These are phyloP conservation scores for Zootermopsis nevadensis DNA, from an alignment of 2,888 invertebrate genomes.

Conservation along the genomic window DNA sequence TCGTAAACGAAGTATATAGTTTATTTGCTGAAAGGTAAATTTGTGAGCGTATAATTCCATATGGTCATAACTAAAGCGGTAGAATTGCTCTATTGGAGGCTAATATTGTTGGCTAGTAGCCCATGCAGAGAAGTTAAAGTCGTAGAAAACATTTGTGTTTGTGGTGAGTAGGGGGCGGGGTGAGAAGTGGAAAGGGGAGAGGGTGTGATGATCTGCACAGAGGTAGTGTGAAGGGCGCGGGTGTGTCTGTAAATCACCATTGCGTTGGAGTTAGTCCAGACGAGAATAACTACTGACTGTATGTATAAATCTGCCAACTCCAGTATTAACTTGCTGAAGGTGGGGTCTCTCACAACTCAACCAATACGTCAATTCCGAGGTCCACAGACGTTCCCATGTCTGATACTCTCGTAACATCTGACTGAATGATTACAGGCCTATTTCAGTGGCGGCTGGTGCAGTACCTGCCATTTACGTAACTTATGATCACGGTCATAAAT, in stretches of 20 bases:
- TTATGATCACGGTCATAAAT: no score
- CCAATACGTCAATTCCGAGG: slow-evolving; percentile 39
- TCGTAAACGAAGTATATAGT: background rate
- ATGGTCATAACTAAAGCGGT: background rate
- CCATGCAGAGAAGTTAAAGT: background rate
- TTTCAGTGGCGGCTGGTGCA: background rate
- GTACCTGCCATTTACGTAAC: no score
- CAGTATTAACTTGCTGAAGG: slow-evolving; percentile 30
- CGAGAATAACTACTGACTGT: slow-evolving; percentile 2
- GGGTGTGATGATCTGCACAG: slow-evolving; percentile 24
- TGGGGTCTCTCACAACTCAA: slow-evolving; percentile 38
- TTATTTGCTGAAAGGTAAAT: background rate
- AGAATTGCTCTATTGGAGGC: slow-evolving; percentile 23
- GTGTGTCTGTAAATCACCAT: slow-evolving; percentile 10
- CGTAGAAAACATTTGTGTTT: slow-evolving; percentile 24
- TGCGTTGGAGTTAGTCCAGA: slow-evolving; percentile 36
- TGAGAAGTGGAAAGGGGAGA: no score
- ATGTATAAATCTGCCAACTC: slow-evolving; percentile 39
- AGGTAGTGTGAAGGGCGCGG: slow-evolving; percentile 1
- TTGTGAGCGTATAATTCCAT: background rate
- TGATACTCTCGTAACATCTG: background rate
- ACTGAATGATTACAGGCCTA: background rate
- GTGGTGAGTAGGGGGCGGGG: background rate
- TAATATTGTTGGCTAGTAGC: slow-evolving; percentile 30
- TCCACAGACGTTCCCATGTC: background rate